phyloP scores from a whole-genome alignment of 1,140 invertebrate species.

The Pseudomyrmex cubaensis region DNA sequence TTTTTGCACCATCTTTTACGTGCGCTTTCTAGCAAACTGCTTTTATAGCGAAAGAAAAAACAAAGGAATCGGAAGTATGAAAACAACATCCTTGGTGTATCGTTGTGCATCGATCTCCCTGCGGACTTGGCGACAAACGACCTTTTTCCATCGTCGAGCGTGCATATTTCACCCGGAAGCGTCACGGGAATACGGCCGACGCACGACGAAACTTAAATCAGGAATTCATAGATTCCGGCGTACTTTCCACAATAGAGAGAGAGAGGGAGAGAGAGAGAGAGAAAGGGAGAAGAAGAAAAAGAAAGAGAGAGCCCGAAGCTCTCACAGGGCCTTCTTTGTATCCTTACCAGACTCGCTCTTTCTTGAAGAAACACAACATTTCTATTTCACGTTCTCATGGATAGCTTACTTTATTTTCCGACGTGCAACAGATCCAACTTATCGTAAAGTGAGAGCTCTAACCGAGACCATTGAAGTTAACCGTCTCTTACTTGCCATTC shows the following conservation, averaged over 20 bases:
- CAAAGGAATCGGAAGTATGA: constrained; percentile 38
- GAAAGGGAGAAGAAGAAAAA: too few species aligned
- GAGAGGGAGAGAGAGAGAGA: too few species aligned
- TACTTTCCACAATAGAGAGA: constrained; percentile 41
- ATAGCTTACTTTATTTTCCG: constrained; percentile 49
- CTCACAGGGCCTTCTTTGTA: not conserved
- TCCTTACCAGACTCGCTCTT: constrained; percentile 8
- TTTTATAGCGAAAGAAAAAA: constrained; percentile 42
- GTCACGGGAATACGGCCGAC: constrained; percentile 44
- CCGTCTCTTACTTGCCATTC: not conserved
- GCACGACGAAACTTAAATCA: constrained; percentile 64
- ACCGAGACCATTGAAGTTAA: constrained; percentile 30
- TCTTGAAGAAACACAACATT: constrained; percentile 55
- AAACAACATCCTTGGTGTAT: constrained; percentile 51
- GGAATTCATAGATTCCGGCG: constrained; percentile 69
- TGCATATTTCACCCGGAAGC: constrained; percentile 58
- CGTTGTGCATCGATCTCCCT: constrained; percentile 54
- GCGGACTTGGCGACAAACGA: constrained; percentile 57
- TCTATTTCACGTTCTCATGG: constrained; percentile 46
- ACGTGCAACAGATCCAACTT: constrained; percentile 53
- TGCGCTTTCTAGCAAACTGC: constrained; percentile 24
- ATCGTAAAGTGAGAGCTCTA: constrained; percentile 46
- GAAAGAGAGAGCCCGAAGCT: too few species aligned
- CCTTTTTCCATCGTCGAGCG: constrained; percentile 55
- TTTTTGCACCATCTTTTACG: constrained; percentile 1